These are phyloP conservation scores for Enoplosus armatus DNA, from an alignment of 2,797 vertebrate species.

Conservation along the genomic window DNA sequence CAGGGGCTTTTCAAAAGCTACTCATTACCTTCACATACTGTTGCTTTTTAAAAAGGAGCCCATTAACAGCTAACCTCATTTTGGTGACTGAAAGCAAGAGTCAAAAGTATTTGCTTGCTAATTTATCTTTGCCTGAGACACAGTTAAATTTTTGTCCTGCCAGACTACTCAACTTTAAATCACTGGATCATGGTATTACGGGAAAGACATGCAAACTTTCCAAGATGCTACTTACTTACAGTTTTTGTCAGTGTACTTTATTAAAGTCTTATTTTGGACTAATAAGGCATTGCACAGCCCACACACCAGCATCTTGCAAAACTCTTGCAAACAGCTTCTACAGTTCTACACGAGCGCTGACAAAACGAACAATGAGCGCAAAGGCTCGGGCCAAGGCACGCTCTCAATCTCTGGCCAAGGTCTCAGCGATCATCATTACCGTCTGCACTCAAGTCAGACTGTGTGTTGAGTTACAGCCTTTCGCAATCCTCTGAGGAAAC, in stretches of 20 bases:
- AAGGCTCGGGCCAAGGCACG: constrained; percentile 69
- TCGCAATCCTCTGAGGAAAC: constrained; percentile 79
- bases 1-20: constrained; percentile 39
- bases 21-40: constrained; percentile 60
- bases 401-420: constrained; percentile 73
- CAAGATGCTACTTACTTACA: constrained; percentile 45
- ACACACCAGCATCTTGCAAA: constrained; percentile 60
- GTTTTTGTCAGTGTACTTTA: constrained; percentile 40
- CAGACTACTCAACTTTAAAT: constrained; percentile 36
- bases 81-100: constrained; percentile 34
- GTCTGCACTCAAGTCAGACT: constrained; percentile 72
- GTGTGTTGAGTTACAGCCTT: constrained; percentile 78
- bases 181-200: constrained; percentile 4
- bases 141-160: constrained; percentile 25
- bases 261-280: constrained; percentile 48
- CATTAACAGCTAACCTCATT: constrained; percentile 9
- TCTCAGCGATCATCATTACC: constrained; percentile 79
- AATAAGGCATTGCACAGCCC: constrained; percentile 33
- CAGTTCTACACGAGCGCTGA: constrained; percentile 39
- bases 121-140: constrained; percentile 31
- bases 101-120: constrained; percentile 24
- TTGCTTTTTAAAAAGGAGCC: constrained; percentile 34
- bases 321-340: constrained; percentile 35
- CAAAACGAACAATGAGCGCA: constrained; percentile 64
- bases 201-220: constrained; percentile 38